Conservation (phyloP, 2,797 vertebrate species). For the Paratrypauchen microcephalus region DNA sequence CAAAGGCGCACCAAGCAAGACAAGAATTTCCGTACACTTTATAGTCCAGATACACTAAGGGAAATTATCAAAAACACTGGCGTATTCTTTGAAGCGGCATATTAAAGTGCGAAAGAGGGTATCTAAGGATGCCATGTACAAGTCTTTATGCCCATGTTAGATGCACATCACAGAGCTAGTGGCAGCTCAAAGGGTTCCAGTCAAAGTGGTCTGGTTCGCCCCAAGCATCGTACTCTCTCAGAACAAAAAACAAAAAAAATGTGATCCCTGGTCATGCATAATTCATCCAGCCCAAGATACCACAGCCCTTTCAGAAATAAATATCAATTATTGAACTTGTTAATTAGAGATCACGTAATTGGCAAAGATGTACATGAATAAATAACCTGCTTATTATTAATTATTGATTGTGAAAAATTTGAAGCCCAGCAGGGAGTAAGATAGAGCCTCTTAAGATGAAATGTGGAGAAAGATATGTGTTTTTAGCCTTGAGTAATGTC, state of each 20-base stretch:
- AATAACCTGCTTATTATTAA: conserved; percentile 78
- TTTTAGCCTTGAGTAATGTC: conserved; percentile 82
- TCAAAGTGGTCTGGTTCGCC: conserved; percentile 82
- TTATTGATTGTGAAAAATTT: conserved; percentile 78
- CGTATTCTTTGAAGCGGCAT: conserved; percentile 72
- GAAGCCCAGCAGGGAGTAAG: conserved; percentile 67
- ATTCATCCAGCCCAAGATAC: conserved; percentile 76
- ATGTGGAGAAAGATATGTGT: conserved; percentile 76
- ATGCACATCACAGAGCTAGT: conserved; percentile 78
- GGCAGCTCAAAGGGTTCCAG: conserved; percentile 77
- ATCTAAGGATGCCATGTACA: conserved; percentile 73
- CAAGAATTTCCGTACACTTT: conserved; percentile 49
- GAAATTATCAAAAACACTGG: conserved; percentile 73
- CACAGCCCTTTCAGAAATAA: conserved; percentile 77
- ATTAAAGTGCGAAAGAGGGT: conserved; percentile 70
- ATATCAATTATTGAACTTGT: conserved; percentile 87
- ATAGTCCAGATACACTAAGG: conserved; percentile 66
- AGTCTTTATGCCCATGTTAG: conserved; percentile 78
- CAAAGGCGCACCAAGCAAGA: conserved; percentile 51
- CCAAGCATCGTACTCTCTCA: conserved; percentile 76
- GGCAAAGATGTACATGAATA: conserved; percentile 81
- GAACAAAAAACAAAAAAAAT: conserved; percentile 81
- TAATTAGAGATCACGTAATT: conserved; percentile 80
- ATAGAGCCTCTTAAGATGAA: conserved; percentile 81
- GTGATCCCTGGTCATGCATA: conserved; percentile 78